These are phyloP conservation scores for Paramormyrops hopkinsi DNA, from an alignment of 2,797 vertebrate species.

Conservation along the genomic window DNA sequence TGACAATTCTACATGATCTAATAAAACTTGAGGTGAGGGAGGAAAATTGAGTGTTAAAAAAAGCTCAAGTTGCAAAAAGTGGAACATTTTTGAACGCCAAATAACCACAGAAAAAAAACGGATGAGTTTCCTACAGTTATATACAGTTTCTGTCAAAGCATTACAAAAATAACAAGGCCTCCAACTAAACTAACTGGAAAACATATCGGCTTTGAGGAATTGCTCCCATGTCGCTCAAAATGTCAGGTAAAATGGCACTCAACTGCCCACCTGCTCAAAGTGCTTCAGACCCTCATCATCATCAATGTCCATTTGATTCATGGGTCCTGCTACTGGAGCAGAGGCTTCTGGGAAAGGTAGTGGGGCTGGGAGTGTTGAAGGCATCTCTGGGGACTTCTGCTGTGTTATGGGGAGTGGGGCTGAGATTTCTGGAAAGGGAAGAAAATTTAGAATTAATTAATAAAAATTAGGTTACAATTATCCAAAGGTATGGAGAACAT, in stretches of 20 bases:
- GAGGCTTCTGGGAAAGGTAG: constrained; percentile 58
- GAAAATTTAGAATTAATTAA: background rate
- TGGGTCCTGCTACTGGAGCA: constrained; percentile 58
- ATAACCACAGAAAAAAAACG: background rate
- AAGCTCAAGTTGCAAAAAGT: background rate
- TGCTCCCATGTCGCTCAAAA: background rate
- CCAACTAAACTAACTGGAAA: background rate
- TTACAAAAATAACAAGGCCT: background rate
- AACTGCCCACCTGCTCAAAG: constrained; percentile 79
- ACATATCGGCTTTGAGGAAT: background rate
- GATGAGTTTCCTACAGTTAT: background rate
- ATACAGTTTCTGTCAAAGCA: background rate
- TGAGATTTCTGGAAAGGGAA: constrained; percentile 56
- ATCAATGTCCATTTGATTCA: constrained; percentile 71
- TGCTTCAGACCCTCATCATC: constrained; percentile 97
- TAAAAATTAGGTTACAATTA: background rate
- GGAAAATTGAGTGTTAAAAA: background rate
- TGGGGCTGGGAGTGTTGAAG: constrained; percentile 61
- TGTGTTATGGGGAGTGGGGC: constrained; percentile 57
- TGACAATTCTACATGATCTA: background rate
- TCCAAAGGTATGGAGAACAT: background rate
- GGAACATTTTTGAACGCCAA: background rate
- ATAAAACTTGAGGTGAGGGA: background rate
- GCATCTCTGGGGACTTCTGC: constrained; percentile 54
- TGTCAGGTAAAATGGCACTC: background rate